Conservation (phyloP, 2,113 vertebrate species). For the Muntiacus muntjak region DNA sequence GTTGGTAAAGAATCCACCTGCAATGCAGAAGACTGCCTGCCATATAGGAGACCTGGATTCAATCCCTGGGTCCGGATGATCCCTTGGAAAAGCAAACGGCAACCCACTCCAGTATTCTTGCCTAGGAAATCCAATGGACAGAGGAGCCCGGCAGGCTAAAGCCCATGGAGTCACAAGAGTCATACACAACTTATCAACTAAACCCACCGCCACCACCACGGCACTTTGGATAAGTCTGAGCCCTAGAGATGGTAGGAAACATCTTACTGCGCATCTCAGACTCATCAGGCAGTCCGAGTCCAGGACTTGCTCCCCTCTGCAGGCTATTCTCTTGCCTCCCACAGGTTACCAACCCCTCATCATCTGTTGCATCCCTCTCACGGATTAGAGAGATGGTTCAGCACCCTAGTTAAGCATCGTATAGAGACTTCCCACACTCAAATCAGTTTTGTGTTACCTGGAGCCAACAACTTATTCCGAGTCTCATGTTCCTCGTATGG, state of each 20-base stretch:
- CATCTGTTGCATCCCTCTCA: background rate
- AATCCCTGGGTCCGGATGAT: background rate
- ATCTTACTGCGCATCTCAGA: background rate
- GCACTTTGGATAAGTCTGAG: background rate
- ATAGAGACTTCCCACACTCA: background rate
- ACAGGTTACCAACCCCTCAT: background rate
- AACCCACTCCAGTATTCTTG: background rate
- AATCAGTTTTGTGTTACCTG: background rate
- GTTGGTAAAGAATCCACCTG: background rate
- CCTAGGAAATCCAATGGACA: background rate
- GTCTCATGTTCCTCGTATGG: background rate
- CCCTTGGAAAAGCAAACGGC: background rate
- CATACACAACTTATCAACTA: background rate
- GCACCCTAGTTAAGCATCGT: background rate
- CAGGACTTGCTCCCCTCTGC: background rate
- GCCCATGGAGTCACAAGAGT: background rate
- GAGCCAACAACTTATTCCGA: background rate
- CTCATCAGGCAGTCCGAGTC: background rate
- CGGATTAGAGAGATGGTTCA: background rate
- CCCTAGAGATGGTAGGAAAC: background rate
- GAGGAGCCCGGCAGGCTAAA: background rate
- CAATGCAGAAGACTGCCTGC: background rate
- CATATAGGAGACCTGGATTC: background rate
- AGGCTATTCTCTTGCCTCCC: background rate
- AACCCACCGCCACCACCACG: background rate